These are phyloP conservation scores for Aphaenogaster floridana DNA, from an alignment of 1,140 invertebrate species.

Conservation along the genomic window DNA sequence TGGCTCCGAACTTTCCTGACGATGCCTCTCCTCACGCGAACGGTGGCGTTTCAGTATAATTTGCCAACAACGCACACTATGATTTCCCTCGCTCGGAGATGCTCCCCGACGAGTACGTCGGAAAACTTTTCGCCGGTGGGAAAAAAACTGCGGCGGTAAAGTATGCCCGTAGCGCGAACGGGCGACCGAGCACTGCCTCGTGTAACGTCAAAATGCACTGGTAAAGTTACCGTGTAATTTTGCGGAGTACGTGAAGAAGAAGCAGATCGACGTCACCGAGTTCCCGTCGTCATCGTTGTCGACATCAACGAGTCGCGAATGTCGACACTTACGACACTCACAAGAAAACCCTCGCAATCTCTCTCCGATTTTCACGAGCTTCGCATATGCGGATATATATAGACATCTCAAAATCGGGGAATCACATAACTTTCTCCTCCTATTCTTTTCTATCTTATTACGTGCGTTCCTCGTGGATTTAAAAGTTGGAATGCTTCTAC, in stretches of 20 bases:
- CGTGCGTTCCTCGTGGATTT: not conserved
- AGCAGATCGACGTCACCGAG: constrained; percentile 33
- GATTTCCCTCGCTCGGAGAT: constrained; percentile 54
- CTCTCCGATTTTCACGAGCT: constrained; percentile 39
- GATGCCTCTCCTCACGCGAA: constrained; percentile 13
- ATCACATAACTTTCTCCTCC: not conserved
- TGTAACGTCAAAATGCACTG: constrained; percentile 59
- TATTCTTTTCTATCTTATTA: not conserved
- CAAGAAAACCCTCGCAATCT: constrained; percentile 30
- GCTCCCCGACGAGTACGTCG: constrained; percentile 36
- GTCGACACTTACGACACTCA: constrained; percentile 39
- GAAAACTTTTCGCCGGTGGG: constrained; percentile 40
- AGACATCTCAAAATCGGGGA: not conserved
- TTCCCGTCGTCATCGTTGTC: constrained; percentile 12
- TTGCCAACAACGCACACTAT: constrained; percentile 52
- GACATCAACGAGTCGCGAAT: constrained; percentile 32
- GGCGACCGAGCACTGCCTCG: not conserved
- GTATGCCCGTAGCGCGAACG: constrained; percentile 44
- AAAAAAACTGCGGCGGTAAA: constrained; percentile 50
- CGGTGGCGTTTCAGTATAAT: constrained; percentile 48
- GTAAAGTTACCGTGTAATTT: constrained; percentile 63
- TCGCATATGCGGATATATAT: not conserved
- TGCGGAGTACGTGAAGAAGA: constrained; percentile 52
- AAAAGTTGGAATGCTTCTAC: not conserved
- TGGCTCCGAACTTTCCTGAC: constrained; percentile 39